Percentiles rank a stretch among this genome's conserved stretches.
phyloP scores from a whole-genome alignment of 1,140 invertebrate species.

The Vanessa tameamea region DNA sequence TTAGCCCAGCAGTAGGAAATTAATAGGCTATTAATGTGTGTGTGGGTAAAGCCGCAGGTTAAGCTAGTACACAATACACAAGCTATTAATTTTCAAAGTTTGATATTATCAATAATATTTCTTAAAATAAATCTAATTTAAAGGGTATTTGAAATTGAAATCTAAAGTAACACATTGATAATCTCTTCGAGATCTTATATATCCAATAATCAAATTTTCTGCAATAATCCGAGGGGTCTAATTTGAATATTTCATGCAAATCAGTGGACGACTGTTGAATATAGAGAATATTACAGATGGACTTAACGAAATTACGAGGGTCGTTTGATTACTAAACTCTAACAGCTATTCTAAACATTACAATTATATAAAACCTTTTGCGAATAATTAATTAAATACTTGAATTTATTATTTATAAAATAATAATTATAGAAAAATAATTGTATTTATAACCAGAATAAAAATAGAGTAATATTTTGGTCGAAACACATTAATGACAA shows the following conservation, averaged over 20 bases:
- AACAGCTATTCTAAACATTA: background rate
- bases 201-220: background rate
- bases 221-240: background rate
- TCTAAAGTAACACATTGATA: too few relatives aligned
- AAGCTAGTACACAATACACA: too few relatives aligned
- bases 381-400: background rate
- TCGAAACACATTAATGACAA: too few relatives aligned
- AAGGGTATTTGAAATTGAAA: too few relatives aligned
- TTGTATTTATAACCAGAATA: too few relatives aligned
- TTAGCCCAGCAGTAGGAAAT: too few relatives aligned
- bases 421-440: background rate
- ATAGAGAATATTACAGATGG: background rate
- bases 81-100: too few relatives aligned
- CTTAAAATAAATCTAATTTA: too few relatives aligned
- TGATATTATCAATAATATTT: too few relatives aligned
- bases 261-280: background rate
- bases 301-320: conserved; percentile 3
- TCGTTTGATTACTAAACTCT: background rate
- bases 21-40: too few relatives aligned
- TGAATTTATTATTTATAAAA: background rate
- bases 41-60: too few relatives aligned
- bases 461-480: too few relatives aligned
- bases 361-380: background rate
- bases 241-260: conserved; percentile 6
- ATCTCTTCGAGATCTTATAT: background rate